Evolutionary conservation across 1,140 invertebrate genomes (phyloP).

Genomic region (Carposina sasakii): DNA sequence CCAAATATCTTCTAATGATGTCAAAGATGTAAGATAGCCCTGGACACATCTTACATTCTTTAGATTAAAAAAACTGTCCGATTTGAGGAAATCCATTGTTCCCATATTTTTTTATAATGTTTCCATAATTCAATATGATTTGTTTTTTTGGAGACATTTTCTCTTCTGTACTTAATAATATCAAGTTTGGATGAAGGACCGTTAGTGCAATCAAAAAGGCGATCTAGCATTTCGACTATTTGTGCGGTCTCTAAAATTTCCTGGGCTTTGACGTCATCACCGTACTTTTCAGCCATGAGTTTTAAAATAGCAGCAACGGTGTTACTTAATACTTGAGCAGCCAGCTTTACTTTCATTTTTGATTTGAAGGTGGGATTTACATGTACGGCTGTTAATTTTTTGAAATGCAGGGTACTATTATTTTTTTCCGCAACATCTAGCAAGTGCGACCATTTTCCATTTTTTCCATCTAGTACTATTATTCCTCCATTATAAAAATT

Average conservation of each 20-base stretch:
- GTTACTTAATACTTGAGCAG: conserved; percentile 23
- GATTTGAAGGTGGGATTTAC: conserved; percentile 13
- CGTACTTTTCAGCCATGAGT: conserved; percentile 7
- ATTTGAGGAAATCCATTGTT: conserved; percentile 11
- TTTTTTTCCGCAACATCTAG: conserved; percentile 19
- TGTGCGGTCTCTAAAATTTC: conserved; percentile 21
- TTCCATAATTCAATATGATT: conserved; percentile 10
- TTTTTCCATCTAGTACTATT: conserved; percentile 12
- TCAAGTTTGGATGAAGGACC: conserved; percentile 15
- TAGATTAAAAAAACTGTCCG: conserved; percentile 3
- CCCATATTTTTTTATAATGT: conserved; percentile 10
- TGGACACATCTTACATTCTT: conserved; percentile 19
- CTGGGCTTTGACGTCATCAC: conserved; percentile 2
- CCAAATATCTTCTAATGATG: conserved; percentile 17
- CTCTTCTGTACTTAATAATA: conserved; percentile 14
- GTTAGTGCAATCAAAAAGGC: conserved; percentile 22
- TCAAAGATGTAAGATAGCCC: conserved; percentile 16
- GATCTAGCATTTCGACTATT: conserved; percentile 16
- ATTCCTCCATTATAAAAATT: conserved; percentile 16
- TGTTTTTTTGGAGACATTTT: conserved; percentile 20
- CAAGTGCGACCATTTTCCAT: conserved; percentile 15
- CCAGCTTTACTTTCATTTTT: conserved; percentile 25
- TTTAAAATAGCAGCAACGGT: conserved; percentile 18
- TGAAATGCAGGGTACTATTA: conserved; percentile 13
- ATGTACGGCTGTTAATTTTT: conserved; percentile 14